Percentiles rank a stretch among this genome's conserved stretches.
Conservation (phyloP, 2,113 vertebrate species). For the Mormoops blainvillei region DNA sequence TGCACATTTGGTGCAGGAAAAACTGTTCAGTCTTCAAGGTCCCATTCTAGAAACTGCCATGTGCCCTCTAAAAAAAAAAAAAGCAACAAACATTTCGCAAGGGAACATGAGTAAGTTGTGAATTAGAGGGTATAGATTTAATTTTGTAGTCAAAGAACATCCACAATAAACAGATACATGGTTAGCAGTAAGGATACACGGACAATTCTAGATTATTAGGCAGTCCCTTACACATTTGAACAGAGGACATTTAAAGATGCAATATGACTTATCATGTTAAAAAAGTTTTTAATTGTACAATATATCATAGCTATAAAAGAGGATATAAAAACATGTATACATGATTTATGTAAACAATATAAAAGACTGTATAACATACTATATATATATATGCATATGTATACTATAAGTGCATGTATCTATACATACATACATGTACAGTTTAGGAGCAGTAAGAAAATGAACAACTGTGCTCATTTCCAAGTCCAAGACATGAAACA, state of each 20-base stretch:
- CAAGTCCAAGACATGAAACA: background rate
- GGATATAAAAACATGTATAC: background rate
- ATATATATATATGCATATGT: background rate
- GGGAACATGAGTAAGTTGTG: no score
- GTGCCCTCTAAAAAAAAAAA: no score
- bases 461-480: background rate
- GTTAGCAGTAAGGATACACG: background rate
- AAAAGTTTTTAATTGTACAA: background rate
- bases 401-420: background rate
- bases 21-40: no score
- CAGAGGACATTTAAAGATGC: background rate
- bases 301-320: background rate
- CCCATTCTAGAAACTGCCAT: no score
- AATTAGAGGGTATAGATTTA: background rate
- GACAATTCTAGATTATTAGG: background rate
- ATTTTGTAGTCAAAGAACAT: background rate
- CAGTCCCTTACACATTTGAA: background rate
- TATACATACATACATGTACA: background rate
- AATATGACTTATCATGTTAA: background rate
- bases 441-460: background rate
- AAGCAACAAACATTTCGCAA: no score
- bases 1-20: no score
- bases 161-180: background rate
- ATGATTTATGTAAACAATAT: background rate
- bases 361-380: background rate